phyloP scores from a whole-genome alignment of 2,113 vertebrate species.

The Pan paniscus region DNA sequence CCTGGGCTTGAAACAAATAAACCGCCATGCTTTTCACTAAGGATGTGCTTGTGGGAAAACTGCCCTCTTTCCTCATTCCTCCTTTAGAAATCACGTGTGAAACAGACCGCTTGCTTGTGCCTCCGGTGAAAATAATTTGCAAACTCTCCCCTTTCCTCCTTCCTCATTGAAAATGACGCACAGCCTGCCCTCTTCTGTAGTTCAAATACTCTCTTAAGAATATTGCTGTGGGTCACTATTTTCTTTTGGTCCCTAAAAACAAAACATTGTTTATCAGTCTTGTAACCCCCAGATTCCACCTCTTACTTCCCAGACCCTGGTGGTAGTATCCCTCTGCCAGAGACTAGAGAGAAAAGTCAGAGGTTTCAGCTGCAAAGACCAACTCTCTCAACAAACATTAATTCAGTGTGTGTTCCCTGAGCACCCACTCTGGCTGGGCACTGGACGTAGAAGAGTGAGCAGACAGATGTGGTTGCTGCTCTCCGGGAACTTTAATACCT shows the following conservation, averaged over 20 bases:
- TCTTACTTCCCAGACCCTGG: not conserved
- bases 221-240: not conserved
- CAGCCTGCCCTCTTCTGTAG: not conserved
- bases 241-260: not conserved
- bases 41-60: not conserved
- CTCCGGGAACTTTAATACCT: not conserved
- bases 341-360: not conserved
- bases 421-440: no score
- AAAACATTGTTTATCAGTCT: not conserved
- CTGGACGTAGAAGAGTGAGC: no score
- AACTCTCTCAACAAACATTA: not conserved
- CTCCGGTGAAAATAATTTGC: not conserved
- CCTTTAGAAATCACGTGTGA: not conserved
- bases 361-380: not conserved
- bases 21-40: not conserved
- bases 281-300: not conserved
- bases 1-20: not conserved
- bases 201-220: not conserved
- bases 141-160: not conserved
- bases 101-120: not conserved
- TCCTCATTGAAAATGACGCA: not conserved
- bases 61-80: not conserved
- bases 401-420: accelerated
- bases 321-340: not conserved
- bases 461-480: not conserved